Evolutionary conservation across 2,888 invertebrate species (phyloP).

Genomic region (Trichopoda pennipes): DNA sequence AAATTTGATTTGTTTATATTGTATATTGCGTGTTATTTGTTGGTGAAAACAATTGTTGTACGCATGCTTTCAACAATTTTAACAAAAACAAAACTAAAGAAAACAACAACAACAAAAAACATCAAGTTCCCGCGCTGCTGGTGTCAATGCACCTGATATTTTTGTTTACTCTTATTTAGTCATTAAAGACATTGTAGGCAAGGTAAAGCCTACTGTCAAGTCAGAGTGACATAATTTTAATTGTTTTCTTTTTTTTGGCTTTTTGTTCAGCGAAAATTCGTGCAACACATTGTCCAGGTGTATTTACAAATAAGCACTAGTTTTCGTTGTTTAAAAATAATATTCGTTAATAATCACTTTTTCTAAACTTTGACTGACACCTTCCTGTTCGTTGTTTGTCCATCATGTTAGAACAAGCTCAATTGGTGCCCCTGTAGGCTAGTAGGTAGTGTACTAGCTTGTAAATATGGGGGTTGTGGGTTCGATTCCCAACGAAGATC

Average conservation of each 20-base stretch:
- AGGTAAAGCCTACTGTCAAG: constrained; percentile 51
- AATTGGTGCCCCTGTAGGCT: too few species aligned
- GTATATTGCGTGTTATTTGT: constrained; percentile 49
- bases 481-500: too few species aligned
- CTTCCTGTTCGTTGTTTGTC: too few species aligned
- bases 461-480: too few species aligned
- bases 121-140: constrained; percentile 39
- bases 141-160: constrained; percentile 63
- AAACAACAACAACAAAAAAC: not conserved
- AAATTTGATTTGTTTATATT: constrained; percentile 62
- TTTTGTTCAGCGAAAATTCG: not conserved
- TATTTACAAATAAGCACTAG: too few species aligned
- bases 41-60: constrained; percentile 66
- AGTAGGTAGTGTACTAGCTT: too few species aligned
- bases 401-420: too few species aligned
- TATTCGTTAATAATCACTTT: too few species aligned
- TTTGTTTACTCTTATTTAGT: not conserved
- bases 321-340: too few species aligned
- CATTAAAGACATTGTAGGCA: constrained; percentile 12
- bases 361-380: too few species aligned
- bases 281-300: too few species aligned
- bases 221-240: constrained; percentile 54
- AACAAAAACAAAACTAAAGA: constrained; percentile 1
- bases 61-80: constrained; percentile 47
- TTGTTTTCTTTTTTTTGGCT: constrained; percentile 23